Conservation (phyloP, 2,888 invertebrate genomes). For the Glaucopsyche alexis region DNA sequence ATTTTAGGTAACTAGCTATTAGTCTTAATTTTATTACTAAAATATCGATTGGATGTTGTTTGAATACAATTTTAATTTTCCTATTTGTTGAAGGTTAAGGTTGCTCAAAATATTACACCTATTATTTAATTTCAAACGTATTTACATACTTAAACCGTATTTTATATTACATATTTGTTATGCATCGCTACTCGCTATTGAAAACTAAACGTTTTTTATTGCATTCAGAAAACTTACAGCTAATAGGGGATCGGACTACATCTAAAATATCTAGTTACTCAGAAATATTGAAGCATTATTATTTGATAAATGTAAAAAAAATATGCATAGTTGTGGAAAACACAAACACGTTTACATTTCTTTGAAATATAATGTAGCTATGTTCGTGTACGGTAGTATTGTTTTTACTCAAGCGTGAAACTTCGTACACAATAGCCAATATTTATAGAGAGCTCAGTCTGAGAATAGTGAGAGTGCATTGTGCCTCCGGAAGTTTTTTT, state of each 20-base stretch:
- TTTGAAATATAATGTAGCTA: background rate
- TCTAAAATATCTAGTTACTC: too few species aligned
- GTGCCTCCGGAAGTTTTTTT: background rate
- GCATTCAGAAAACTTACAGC: too few species aligned
- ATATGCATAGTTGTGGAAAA: too few species aligned
- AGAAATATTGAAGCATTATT: too few species aligned
- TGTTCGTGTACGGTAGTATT: background rate
- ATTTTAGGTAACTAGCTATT: too few species aligned
- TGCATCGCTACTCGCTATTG: too few species aligned
- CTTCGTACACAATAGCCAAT: background rate
- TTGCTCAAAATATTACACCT: background rate
- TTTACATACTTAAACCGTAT: too few species aligned
- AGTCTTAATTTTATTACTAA: background rate
- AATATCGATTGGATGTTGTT: background rate
- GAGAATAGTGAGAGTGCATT: background rate
- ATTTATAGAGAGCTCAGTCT: background rate
- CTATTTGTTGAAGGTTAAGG: conserved; percentile 1
- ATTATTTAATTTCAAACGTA: background rate
- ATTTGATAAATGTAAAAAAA: too few species aligned
- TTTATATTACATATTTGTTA: too few species aligned
- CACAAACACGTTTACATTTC: too few species aligned
- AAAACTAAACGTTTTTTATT: too few species aligned
- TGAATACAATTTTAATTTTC: background rate
- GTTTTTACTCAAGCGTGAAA: background rate
- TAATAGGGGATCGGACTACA: too few species aligned